These are phyloP conservation scores for Oncorhynchus nerka DNA, from an alignment of 2,113 vertebrate species.

Conservation along the genomic window DNA sequence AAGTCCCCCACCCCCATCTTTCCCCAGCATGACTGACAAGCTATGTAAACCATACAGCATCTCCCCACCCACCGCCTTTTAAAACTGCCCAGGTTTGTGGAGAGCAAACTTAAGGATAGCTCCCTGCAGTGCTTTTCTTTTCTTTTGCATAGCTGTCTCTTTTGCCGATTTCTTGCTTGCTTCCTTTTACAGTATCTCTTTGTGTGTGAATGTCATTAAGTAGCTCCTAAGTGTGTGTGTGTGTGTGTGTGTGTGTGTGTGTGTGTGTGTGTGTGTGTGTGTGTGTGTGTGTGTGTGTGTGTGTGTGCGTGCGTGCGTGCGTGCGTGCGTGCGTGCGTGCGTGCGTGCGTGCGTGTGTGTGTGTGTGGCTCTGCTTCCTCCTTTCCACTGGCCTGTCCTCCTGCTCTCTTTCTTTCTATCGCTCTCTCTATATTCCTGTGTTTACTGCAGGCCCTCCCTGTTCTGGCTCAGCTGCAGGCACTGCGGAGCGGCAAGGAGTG, in stretches of 20 bases:
- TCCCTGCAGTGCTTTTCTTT: constrained; percentile 20
- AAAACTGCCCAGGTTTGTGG: not conserved
- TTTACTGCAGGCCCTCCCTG: constrained; percentile 83
- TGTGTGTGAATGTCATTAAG: constrained; percentile 7
- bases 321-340: constrained; percentile 21
- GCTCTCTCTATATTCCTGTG: constrained; percentile 22
- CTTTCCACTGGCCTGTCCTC: constrained; percentile 11
- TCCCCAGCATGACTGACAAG: not conserved
- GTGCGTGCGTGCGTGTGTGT: not conserved
- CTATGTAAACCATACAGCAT: not conserved
- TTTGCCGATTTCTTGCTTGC: constrained; percentile 10
- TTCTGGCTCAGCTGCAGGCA: constrained; percentile 69
- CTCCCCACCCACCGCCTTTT: not conserved
- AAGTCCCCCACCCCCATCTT: constrained; percentile 4
- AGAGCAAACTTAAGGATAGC: constrained; percentile 6
- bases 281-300: constrained; percentile 23
- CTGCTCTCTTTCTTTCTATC: constrained; percentile 46
- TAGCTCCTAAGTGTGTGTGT: constrained; percentile 7
- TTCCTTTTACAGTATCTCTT: constrained; percentile 8
- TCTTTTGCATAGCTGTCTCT: constrained; percentile 7
- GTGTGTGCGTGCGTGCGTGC: constrained; percentile 20
- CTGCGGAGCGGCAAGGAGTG: constrained; percentile 87
- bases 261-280: not conserved
- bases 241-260: too few species aligned
- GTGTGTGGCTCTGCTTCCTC: constrained; percentile 8